These are phyloP conservation scores for Manis javanica DNA, from an alignment of 2,797 vertebrate species.

Conservation along the genomic window DNA sequence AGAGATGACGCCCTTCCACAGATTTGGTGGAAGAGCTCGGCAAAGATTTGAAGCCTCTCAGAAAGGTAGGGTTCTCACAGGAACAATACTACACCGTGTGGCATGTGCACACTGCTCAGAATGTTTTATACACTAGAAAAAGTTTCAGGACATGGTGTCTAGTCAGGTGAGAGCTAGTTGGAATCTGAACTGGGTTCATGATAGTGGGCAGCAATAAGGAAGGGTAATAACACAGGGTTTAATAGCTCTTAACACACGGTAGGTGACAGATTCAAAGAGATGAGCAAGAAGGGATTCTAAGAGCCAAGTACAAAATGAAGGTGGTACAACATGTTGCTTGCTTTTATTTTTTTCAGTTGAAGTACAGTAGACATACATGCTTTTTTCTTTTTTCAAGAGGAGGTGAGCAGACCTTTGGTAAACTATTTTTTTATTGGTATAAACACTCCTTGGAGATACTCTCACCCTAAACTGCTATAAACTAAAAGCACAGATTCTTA, in stretches of 20 bases:
- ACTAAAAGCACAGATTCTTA: background rate
- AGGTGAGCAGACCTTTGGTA: background rate
- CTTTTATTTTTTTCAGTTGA: background rate
- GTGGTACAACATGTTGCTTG: background rate
- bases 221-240: background rate
- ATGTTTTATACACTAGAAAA: background rate
- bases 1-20: background rate
- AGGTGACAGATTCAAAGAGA: slow-evolving; percentile 21
- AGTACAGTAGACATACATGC: background rate
- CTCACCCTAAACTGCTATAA: background rate
- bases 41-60: background rate
- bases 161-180: background rate
- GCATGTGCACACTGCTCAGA: too few species aligned
- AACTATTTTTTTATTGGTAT: background rate
- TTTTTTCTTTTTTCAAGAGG: background rate
- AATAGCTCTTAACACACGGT: background rate
- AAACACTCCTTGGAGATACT: background rate
- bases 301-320: background rate
- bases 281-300: background rate
- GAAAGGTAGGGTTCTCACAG: background rate
- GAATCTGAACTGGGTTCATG: background rate
- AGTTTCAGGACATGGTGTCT: background rate
- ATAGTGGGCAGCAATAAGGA: background rate
- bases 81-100: background rate
- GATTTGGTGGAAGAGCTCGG: background rate